Evolutionary conservation across 2,113 vertebrate genomes (phyloP).

Genomic region (Mirounga angustirostris): DNA sequence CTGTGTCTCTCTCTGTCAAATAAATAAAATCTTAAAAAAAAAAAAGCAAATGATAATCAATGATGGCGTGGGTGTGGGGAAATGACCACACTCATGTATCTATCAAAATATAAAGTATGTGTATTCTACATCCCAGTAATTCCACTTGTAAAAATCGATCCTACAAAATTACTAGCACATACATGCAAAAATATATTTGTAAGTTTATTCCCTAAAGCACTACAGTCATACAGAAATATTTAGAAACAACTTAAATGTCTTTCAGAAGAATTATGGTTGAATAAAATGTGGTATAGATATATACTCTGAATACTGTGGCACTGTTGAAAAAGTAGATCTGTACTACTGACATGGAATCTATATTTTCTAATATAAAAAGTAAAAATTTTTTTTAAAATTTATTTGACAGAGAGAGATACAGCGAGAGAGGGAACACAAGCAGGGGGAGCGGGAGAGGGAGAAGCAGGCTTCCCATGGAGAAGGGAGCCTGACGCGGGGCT

Average conservation of each 20-base stretch:
- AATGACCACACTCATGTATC: neutral
- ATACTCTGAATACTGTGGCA: neutral
- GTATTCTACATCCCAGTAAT: neutral
- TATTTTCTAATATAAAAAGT: neutral
- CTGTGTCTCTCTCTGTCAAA: too few species aligned
- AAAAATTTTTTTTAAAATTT: neutral
- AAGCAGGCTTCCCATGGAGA: too few species aligned
- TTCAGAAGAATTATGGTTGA: neutral
- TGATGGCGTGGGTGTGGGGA: neutral
- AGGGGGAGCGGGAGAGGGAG: too few species aligned
- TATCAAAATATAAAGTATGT: neutral
- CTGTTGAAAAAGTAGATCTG: neutral
- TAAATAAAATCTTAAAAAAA: too few species aligned
- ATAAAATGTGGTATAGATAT: too few species aligned
- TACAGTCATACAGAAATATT: neutral
- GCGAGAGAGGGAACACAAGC: too few species aligned
- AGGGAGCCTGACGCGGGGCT: too few species aligned
- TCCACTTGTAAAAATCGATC: neutral
- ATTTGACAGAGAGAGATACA: too few species aligned
- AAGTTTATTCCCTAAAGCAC: neutral
- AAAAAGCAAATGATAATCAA: neutral
- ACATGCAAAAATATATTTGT: neutral
- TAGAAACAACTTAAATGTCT: neutral
- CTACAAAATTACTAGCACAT: neutral
- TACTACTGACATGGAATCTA: neutral